Conservation (phyloP, 2,113 vertebrate genomes). For the Romanogobio albipinnatus region DNA sequence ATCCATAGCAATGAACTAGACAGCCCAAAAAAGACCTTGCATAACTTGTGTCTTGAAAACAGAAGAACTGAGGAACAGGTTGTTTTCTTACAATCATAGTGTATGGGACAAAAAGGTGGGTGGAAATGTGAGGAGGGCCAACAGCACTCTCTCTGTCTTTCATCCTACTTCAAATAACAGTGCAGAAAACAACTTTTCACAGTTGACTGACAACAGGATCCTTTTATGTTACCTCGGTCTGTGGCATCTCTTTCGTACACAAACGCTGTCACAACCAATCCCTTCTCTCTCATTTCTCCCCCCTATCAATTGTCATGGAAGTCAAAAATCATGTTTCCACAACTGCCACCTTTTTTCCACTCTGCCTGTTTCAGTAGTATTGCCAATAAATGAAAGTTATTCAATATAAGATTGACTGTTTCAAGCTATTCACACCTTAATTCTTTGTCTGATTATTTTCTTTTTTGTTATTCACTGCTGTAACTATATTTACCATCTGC, state of each 20-base stretch:
- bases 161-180: conserved; percentile 51
- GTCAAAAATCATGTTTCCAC: conserved; percentile 58
- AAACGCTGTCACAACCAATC: conserved; percentile 53
- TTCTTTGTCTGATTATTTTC: conserved; percentile 62
- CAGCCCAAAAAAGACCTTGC: background rate
- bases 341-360: conserved; percentile 52
- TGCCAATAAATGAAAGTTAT: conserved; percentile 59
- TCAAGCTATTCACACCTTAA: conserved; percentile 62
- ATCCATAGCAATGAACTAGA: background rate
- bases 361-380: conserved; percentile 51
- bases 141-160: conserved; percentile 11
- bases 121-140: conserved; percentile 27
- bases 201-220: conserved; percentile 59
- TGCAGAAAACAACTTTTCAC: conserved; percentile 61
- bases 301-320: conserved; percentile 62
- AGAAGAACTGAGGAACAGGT: background rate
- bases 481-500: conserved; percentile 63
- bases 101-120: background rate
- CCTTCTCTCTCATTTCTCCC: conserved; percentile 47
- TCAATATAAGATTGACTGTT: conserved; percentile 55
- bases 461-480: conserved; percentile 26
- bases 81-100: conserved; percentile 4
- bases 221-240: conserved; percentile 48
- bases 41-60: background rate
- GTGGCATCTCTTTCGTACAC: conserved; percentile 44